phyloP scores from a whole-genome alignment of 2,888 invertebrate species.

The Suillia variegata region DNA sequence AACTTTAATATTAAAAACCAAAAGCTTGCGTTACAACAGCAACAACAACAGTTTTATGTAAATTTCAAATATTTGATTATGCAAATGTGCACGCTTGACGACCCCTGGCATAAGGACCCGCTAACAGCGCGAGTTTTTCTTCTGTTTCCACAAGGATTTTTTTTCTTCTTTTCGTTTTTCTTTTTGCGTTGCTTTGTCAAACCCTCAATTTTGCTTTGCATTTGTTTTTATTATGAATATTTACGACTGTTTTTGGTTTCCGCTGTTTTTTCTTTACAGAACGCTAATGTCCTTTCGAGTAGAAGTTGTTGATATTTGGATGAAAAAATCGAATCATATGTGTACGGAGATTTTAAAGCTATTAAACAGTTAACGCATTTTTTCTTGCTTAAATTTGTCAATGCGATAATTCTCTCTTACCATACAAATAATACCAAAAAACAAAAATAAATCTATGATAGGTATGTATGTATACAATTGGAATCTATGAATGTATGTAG shows the following conservation, averaged over 20 bases:
- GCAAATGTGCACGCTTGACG: constrained; percentile 60
- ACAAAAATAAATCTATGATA: too few relatives aligned
- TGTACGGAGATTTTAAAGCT: constrained; percentile 55
- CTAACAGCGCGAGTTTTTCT: constrained; percentile 29
- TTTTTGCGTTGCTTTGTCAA: constrained; percentile 10
- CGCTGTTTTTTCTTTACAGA: constrained; percentile 8
- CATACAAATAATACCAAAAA: too few relatives aligned
- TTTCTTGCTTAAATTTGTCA: background rate
- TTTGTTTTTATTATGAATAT: constrained; percentile 29
- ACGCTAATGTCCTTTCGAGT: constrained; percentile 25
- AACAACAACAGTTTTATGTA: constrained; percentile 57
- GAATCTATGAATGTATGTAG: too few relatives aligned
- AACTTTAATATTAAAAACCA: too few relatives aligned
- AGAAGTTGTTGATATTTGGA: constrained; percentile 32
- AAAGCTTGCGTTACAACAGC: too few relatives aligned
- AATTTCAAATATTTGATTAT: constrained; percentile 62
- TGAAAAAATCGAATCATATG: constrained; percentile 54
- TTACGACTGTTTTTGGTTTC: constrained; percentile 43
- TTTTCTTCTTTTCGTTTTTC: too few relatives aligned
- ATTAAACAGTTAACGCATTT: constrained; percentile 42
- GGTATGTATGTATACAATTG: too few relatives aligned
- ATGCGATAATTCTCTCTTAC: constrained; percentile 35
- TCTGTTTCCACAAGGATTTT: too few relatives aligned
- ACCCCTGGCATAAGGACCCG: constrained; percentile 60
- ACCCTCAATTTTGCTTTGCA: constrained; percentile 17